Evolutionary conservation across 1,140 invertebrate species (phyloP), one percentile per base, ranked within the genome.

Genomic region (Meloidogyne exigua): DNA sequence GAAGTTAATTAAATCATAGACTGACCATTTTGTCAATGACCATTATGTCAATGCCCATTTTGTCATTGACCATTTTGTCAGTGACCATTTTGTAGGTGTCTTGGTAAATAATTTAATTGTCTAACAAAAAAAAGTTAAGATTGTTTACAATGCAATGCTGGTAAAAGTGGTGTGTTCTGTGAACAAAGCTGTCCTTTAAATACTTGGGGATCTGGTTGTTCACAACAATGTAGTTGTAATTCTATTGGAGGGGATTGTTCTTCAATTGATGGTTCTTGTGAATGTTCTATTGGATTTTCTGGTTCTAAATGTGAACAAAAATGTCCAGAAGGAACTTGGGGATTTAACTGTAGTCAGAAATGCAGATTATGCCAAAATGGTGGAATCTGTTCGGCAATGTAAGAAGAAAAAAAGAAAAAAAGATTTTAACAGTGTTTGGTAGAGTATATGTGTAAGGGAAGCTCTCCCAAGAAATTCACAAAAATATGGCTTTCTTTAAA

Each of bases 91-190:
- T n/a, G n/a, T n/a, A n/a, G n/a, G n/a, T n/a, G n/a, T n/a, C n/a
- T n/a, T n/a, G n/a, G n/a, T n/a, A n/a, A n/a, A n/a, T n/a, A n/a
- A n/a, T n/a, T n/a, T n/a, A n/a, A n/a, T n/a, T n/a, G n/a, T n/a
- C n/a, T n/a, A n/a, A n/a, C n/a, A n/a, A n/a, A n/a, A n/a, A n/a
- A n/a, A n/a, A n/a, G n/a, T n/a, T n/a, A n/a, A 32, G 68, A 90
- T 75, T 95, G 94, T 87, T 90, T 71, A n/a, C 67, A 90, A 76
- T 95, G 94, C 87, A 90, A 91, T 12, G 88, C 91, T 57, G 94
- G 94, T 57, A 94, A 92, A 91, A 92, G 89, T 75, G 92, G 89
- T 79, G 28, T 96, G 94, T 88, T 91, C 68, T 96, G 94, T 84
- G 91, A 92, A 69, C 87, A 91, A 75, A 89, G 89, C 78, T 96